phyloP scores from a whole-genome alignment of 2,888 invertebrate genomes.

The Eledona agricola region DNA sequence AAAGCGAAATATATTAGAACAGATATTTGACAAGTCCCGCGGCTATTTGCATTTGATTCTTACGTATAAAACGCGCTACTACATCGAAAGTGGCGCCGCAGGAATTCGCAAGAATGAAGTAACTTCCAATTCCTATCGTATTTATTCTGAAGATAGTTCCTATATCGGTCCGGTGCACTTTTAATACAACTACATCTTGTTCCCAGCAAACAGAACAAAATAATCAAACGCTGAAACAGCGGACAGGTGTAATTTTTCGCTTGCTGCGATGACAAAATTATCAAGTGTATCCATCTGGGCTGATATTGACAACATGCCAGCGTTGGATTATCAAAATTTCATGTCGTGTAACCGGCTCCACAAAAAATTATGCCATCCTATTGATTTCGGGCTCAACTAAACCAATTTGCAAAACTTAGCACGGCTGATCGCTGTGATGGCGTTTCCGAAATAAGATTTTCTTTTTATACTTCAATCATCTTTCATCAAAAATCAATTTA shows the following conservation, averaged over 20 bases:
- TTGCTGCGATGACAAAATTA: constrained; percentile 9
- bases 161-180: constrained; percentile 3
- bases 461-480: too few species aligned
- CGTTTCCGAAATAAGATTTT: too few species aligned
- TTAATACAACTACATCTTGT: constrained; percentile 2
- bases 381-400: constrained; percentile 2
- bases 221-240: not conserved
- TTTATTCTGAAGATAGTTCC: constrained; percentile 11
- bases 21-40: constrained; percentile 12
- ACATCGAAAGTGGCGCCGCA: constrained; percentile 1
- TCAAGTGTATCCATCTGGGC: constrained; percentile 11
- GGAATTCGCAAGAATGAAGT: constrained; percentile 6
- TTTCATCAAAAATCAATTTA: too few species aligned
- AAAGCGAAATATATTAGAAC: constrained; percentile 13
- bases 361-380: not conserved
- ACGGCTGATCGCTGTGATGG: too few species aligned
- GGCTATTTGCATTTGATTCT: constrained; percentile 10
- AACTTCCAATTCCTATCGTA: constrained; percentile 8
- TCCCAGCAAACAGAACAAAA: too few species aligned
- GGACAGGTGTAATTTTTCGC: not conserved
- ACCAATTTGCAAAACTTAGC: constrained; percentile 5
- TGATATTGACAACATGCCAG: constrained; percentile 7
- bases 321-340: constrained; percentile 5
- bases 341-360: not conserved
- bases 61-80: constrained; percentile 9